Base-by-base conservation (phyloP, 2,797 vertebrate genomes). In the Rhincodon typus region DNA sequence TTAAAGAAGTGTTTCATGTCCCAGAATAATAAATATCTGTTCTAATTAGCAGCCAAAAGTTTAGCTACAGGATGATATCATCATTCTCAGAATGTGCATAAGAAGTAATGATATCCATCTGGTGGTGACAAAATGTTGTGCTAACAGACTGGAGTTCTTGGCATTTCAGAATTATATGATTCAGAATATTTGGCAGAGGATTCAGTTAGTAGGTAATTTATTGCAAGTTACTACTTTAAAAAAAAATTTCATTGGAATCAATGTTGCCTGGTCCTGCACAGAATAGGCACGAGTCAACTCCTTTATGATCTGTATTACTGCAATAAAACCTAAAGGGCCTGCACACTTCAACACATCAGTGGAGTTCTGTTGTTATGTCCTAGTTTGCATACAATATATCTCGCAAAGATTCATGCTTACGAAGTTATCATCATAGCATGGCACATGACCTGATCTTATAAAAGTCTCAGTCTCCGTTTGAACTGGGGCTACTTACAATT, bases 61-160 rank as follows among this genome's bases (percentile, higher is more conserved):
- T 90, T 94, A 74, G 94, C 94, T 72, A 30, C 25, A 74, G 70
- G 23, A 13, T 46, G 38, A 94, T 94, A 70, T 72, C 70, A 27
- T 94, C 38, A 72, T 25, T 50, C 69, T 74, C 70, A 72, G 42
- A 94, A 74, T 74, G 42, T 94, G 69, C 25, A 53, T 27, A 74
- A 72, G 67, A 94, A 94, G 42, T 50, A 94, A 50, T 94, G 42
- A 23, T 94, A 69, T 94, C 67, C 67, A 94, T 69, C 93, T 70
- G 38, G 93, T 94, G 66, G 94, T 74, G 69, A 74, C 67, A 94
- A 94, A 53, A 72, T 34, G n/a, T 69, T 69, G 67, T 94, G 94
- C 74, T 77, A 94, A 94, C 94, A 94, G 70, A 34, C 69, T 94
- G 94, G 94, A 94, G 67, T 53, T 94, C 94, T 94, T 94, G 94